Base-by-base conservation (phyloP, 2,888 invertebrate genomes). In the Drosophila neotestacea region DNA sequence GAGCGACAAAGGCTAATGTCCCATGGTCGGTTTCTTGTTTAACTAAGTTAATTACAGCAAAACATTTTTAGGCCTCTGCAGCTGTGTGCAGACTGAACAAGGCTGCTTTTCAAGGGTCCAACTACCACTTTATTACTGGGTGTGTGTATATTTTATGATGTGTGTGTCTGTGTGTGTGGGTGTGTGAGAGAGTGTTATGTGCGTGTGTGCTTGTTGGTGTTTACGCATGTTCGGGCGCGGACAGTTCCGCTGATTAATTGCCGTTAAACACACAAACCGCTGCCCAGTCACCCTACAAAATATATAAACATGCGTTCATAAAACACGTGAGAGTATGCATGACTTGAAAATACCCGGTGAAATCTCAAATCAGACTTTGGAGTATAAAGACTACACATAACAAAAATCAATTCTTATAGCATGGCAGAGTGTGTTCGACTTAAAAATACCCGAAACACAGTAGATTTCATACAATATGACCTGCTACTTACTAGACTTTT, bases 21-120 rank as follows among this genome's bases (percentile, higher is more conserved):
- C 78, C 67, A 70, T 75, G 69, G 73, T 51, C 51, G 48, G 66
- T 60, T 71, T 74, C 72, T 77, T 85, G 89, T 85, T 85, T 89
- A 89, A 87, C 88, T 87, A 80, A 85, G 89, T 89, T 89, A 87
- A 85, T 85, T 85, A 89, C 89, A 85, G 74, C 85, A 89, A 85
- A 85, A 89, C 88, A 84, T 77, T 85, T 79, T 87, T 77, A 80
- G 82, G 87, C 10, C 39, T 16, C 50, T 50, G 77, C 79, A 79
- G 80, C 68, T 79, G 80, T 47, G 59, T 72, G 65, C 67, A 71
- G 71, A 62, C 60, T 70, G 44, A 51, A 71, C 65, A 59, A 65
- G 58, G 50, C 51, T 42, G 60, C 9, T 70, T n/a, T 67, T 63
- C 62, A 74, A 67, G 74, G 70, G 79, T 74, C 79, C 55, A 59